A percentile compares a stretch with the other conserved stretches of the same genome.
These are phyloP conservation scores for Meteorus colon DNA, from an alignment of 2,888 invertebrate species.

Conservation along the genomic window DNA sequence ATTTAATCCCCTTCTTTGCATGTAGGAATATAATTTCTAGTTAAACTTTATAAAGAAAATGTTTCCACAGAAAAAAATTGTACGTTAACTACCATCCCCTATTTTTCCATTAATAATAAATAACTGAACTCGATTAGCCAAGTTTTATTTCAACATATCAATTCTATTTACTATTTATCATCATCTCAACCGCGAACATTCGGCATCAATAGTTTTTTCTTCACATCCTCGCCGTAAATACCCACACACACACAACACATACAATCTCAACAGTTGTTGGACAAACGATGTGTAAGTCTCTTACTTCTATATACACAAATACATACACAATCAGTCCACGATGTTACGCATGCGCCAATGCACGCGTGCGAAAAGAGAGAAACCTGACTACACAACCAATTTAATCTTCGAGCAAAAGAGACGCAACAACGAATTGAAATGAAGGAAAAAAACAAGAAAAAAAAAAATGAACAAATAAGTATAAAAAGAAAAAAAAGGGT, in stretches of 20 bases:
- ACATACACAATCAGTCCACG: neutral
- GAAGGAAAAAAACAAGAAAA: neutral
- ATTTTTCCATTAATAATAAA: too few species aligned
- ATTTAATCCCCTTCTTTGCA: too few species aligned
- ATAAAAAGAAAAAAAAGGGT: neutral
- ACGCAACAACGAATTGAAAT: neutral
- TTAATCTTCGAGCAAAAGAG: neutral
- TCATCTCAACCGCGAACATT: slow-evolving; percentile 22
- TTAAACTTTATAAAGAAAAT: too few species aligned
- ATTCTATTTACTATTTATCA: neutral
- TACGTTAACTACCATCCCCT: too few species aligned
- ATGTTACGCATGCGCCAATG: slow-evolving; percentile 22
- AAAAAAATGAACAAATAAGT: neutral
- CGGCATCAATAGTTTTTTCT: slow-evolving; percentile 23
- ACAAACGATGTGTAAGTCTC: neutral
- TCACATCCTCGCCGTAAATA: neutral
- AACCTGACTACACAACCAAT: slow-evolving; percentile 9
- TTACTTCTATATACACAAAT: neutral
- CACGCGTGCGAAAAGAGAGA: slow-evolving; percentile 23
- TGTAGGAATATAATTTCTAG: too few species aligned
- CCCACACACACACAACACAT: neutral
- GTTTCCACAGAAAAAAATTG: too few species aligned
- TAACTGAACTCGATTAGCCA: too few species aligned
- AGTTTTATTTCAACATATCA: too few species aligned
- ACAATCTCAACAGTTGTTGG: slow-evolving; percentile 7